Percentiles rank a stretch among this genome's conserved stretches.
Evolutionary conservation across 2,888 invertebrate species (phyloP).

Genomic region (Imbricaverruca yamaguchii): DNA sequence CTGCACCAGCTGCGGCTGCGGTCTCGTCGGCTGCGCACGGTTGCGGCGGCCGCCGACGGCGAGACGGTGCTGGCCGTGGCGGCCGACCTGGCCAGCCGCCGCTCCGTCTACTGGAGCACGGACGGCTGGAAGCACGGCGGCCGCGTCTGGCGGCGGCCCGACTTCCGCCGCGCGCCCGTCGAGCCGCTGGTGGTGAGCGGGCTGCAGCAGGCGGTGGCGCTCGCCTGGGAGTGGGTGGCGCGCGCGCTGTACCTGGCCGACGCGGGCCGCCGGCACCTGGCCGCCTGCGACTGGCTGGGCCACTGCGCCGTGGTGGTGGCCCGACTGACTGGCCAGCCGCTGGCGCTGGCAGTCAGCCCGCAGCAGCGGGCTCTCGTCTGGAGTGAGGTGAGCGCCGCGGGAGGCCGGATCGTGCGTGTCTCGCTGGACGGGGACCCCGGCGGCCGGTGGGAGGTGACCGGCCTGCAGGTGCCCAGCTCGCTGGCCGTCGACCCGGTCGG

Average conservation of each 20-base stretch:
- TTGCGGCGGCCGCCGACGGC: neutral
- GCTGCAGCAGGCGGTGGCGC: neutral
- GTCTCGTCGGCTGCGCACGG: neutral
- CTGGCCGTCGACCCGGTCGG: conserved; percentile 1
- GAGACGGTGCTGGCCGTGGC: neutral
- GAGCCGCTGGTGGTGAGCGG: neutral
- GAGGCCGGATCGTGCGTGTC: neutral
- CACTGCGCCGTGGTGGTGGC: conserved; percentile 5
- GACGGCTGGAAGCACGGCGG: too few relatives aligned
- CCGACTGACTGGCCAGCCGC: neutral
- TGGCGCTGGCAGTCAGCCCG: conserved; percentile 2
- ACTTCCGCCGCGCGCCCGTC: neutral
- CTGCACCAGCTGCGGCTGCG: neutral
- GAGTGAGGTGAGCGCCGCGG: neutral
- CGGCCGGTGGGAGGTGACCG: too few relatives aligned
- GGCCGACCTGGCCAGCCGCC: neutral
- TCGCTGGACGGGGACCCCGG: neutral
- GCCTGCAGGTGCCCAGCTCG: neutral
- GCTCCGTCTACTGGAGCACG: conserved; percentile 13
- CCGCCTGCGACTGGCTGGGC: conserved; percentile 4
- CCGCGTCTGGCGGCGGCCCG: neutral
- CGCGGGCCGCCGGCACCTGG: neutral
- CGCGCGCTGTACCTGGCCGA: conserved; percentile 12
- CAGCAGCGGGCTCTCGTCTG: neutral
- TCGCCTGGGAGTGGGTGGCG: conserved; percentile 23